Evolutionary conservation across 1,140 invertebrate species (phyloP), one percentile per base, ranked within the genome.

Genomic region (Lysiphlebus fabarum): DNA sequence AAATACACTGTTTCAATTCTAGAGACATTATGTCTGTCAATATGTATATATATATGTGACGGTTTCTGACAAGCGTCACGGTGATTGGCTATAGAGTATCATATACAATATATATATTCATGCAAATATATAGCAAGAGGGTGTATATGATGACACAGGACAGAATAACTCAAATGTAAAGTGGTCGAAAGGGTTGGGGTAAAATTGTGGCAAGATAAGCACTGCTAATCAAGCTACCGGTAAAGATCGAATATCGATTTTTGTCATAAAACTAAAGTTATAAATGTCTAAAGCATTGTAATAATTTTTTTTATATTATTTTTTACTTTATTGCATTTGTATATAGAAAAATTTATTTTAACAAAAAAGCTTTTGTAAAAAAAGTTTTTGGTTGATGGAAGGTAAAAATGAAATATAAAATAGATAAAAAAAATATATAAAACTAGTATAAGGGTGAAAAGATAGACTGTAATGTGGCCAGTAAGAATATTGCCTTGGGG

Each of bases 401-500:
- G 14, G 14, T 49, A 10, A 6, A 26, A 49, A 49, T 49, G 11
- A 49, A 49, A 49, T 34, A 49, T 34, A 34, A 34, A 34, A 10
- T 9, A 34, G 36, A 49, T 7, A 26, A 49, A 49, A 34, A n/a
- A 49, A 49, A 26, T 2, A 26, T 2, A 26, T 1, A 26, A 50
- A 36, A 11, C 10, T 53, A 38, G 17, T 50, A 4, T 44, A 50
- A 14, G 41, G 26, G 53, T 34, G 14, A 11, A 44, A 11, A 42
- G 50, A 17, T 53, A 40, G n/a, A 36, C 36, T 43, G 14, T 17
- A 41, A 12, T 38, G n/a, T 53, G 12, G 17, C 38, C 7, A 41
- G 50, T 34, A 57, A 50, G 48, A 47, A 48, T 57, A 62, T 65
- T 55, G 59, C 58, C 55, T 62, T 58, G 40, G 61, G 61, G 61